Evolutionary conservation across 2,797 vertebrate genomes (phyloP).

Genomic region (Knipowitschia caucasica): DNA sequence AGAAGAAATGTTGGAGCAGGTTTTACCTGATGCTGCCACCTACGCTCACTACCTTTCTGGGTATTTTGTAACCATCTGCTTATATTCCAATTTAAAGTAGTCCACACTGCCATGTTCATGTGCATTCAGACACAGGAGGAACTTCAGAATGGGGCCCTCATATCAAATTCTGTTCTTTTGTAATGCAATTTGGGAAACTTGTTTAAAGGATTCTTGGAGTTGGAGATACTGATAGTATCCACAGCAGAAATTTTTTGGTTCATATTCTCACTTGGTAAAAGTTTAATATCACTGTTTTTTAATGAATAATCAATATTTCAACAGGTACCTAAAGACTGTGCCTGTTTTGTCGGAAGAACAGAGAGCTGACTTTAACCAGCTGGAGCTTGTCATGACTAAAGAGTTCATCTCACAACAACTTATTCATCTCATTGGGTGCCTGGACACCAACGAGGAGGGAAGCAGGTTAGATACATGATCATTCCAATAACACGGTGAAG

Average conservation of each 20-base stretch:
- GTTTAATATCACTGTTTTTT: too few relatives aligned
- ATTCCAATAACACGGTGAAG: too few relatives aligned
- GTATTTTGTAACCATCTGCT: too few relatives aligned
- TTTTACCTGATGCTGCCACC: slow-evolving; percentile 86
- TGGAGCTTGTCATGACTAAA: slow-evolving; percentile 91
- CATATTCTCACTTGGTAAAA: not conserved
- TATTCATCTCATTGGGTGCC: slow-evolving; percentile 84
- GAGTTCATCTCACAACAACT: slow-evolving; percentile 94
- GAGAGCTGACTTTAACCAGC: slow-evolving; percentile 82
- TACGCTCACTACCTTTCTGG: slow-evolving; percentile 87
- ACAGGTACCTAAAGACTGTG: slow-evolving; percentile 79
- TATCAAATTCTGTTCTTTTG: too few relatives aligned
- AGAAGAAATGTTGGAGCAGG: slow-evolving; percentile 85
- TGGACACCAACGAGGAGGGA: slow-evolving; percentile 92
- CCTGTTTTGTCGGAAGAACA: slow-evolving; percentile 83
- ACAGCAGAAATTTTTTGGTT: too few relatives aligned
- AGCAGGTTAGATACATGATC: slow-evolving; percentile 79
- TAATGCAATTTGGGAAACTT: too few relatives aligned
- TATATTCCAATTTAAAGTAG: slow-evolving; percentile 4
- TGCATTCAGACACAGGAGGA: too few relatives aligned
- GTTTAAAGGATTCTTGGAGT: too few relatives aligned
- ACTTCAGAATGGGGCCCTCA: too few relatives aligned
- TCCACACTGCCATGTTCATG: not conserved
- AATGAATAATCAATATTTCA: slow-evolving; percentile 11
- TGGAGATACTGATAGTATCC: too few relatives aligned